Conservation (phyloP, 1,140 invertebrate species). For the Ectropis grisescens region DNA sequence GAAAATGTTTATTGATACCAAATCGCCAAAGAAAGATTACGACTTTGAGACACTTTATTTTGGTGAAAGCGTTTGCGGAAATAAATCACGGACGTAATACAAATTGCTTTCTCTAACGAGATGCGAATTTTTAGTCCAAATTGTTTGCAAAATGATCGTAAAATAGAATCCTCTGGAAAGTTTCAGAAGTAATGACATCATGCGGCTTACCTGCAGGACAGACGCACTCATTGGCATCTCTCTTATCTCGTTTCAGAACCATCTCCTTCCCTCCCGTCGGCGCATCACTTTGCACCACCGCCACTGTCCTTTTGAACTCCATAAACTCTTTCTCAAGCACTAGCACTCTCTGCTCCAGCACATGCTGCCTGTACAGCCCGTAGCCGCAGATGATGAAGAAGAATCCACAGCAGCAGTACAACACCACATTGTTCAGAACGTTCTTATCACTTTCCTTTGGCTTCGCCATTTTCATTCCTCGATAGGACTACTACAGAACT, state of each 20-base stretch:
- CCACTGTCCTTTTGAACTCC: constrained; percentile 19
- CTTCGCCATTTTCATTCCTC: constrained; percentile 23
- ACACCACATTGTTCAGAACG: constrained; percentile 40
- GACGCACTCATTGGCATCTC: constrained; percentile 43
- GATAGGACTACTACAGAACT: too few relatives aligned
- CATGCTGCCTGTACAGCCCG: constrained; percentile 36
- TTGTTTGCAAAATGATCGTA: too few relatives aligned
- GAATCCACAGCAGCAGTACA: constrained; percentile 47
- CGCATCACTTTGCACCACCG: not conserved
- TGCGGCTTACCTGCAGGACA: constrained; percentile 49
- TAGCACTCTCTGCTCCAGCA: constrained; percentile 37
- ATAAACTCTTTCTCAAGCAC: constrained; percentile 33
- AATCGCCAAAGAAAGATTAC: too few relatives aligned
- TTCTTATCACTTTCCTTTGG: constrained; percentile 16
- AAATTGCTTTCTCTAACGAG: too few relatives aligned
- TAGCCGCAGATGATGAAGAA: constrained; percentile 39
- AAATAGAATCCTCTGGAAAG: too few relatives aligned
- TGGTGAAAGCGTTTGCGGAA: too few relatives aligned
- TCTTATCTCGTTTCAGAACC: constrained; percentile 20
- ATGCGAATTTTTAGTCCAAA: too few relatives aligned
- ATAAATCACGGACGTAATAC: too few relatives aligned
- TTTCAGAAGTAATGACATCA: too few relatives aligned
- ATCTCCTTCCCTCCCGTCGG: constrained; percentile 6
- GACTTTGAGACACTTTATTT: too few relatives aligned
- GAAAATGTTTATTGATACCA: too few relatives aligned